Evolutionary conservation across 2,797 vertebrate genomes (phyloP).

Genomic region (Cynodonichthys magdalenae): DNA sequence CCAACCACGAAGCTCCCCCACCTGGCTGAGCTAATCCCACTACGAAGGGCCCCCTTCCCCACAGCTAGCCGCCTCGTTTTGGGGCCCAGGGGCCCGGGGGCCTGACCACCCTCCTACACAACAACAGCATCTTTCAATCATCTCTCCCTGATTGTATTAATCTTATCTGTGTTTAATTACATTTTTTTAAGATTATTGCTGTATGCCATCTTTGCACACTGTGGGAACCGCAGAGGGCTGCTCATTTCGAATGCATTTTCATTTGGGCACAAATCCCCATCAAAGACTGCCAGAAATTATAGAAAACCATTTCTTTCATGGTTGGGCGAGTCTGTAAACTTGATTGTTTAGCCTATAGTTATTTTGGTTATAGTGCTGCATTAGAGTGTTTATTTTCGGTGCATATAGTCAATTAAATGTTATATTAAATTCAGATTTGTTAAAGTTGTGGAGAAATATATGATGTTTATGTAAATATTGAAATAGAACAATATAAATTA

Average conservation of each 20-base stretch:
- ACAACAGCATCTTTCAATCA: constrained; percentile 85
- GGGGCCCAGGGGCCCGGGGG: constrained; percentile 72
- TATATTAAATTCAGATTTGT: neutral
- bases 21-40: constrained; percentile 82
- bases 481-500: neutral
- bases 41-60: constrained; percentile 75
- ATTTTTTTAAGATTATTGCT: constrained; percentile 86
- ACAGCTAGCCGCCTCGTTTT: constrained; percentile 71
- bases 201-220: constrained; percentile 84
- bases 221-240: constrained; percentile 81
- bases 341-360: constrained; percentile 59
- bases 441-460: neutral
- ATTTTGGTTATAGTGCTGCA: constrained; percentile 7
- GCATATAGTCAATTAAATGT: constrained; percentile 2
- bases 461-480: neutral
- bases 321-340: constrained; percentile 68
- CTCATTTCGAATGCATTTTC: constrained; percentile 82
- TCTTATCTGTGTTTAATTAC: constrained; percentile 88
- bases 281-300: constrained; percentile 73
- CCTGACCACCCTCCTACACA: constrained; percentile 79
- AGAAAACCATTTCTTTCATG: constrained; percentile 57
- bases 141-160: constrained; percentile 83
- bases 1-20: constrained; percentile 81
- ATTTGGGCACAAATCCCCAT: constrained; percentile 80
- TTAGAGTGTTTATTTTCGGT: constrained; percentile 9